Evolutionary conservation across 2,888 invertebrate species (phyloP), one percentile per base, ranked within the genome.

Genomic region (Panorpa germanica): DNA sequence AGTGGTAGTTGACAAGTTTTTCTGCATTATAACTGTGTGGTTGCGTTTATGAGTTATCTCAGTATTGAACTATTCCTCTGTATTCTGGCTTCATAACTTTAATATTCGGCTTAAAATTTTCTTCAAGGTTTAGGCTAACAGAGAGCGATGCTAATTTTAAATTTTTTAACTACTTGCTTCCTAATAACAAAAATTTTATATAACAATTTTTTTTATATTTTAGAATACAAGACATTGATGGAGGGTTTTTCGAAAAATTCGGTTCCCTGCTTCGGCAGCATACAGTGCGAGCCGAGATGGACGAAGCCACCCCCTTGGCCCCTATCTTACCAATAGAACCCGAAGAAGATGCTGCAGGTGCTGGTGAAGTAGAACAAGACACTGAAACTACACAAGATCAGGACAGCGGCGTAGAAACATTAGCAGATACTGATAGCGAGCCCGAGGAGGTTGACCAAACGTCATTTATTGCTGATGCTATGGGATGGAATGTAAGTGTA

Each of bases 241-340:
- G 75, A 40, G 74, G 80, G 28, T 82, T 82, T 52, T 82, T 83
- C 48, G 82, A 82, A 49, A 76, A 74, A 45, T 77, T 82, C 42
- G 81, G 81, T 1, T 72, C 74, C 0, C 57, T 80, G 28, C 53
- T 82, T 32, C 64, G 66, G 30, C 72, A 73, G 46, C 60, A 57
- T 1, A 64, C 65, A n/a, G 60, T 59, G 41, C 61, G 57, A 37
- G 69, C 66, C 1, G 64, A 64, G 14, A 47, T 58, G 29, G 58
- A 60, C 36, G 64, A 72, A 38, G 50, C 61, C 3, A 63, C 63
- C 7, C 62, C 65, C 0, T 44, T 66, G 31, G 64, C 65, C 7
- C 61, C 65, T 5, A 45, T 65, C 20, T 35, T 38, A 21, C 36
- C 42, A 9, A 40, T 35, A 33, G 47, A 37, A n/a, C 40, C 43